Evolutionary conservation across 2,888 invertebrate genomes (phyloP), one percentile per base, ranked within the genome.

Genomic region (Clunio marinus): DNA sequence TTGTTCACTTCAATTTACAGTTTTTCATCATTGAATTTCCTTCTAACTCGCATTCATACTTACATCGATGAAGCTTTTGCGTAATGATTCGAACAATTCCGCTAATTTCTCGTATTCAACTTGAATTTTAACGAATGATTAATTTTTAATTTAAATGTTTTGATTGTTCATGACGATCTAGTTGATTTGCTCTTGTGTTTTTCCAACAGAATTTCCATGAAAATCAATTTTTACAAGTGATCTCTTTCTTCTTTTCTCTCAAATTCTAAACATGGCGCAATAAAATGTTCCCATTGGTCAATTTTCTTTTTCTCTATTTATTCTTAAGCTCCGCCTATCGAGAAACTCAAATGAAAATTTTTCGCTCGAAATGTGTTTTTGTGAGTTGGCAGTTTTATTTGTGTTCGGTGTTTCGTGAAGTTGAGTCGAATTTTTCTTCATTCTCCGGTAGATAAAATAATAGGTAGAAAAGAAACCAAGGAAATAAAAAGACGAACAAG

Each of bases 311-410:
- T n/a, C 41, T 41, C 15, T 7, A 4, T 51, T 20, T 8, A n/a
- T n/a, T n/a, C n/a, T n/a, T n/a, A n/a, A n/a, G 51, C 51, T 51
- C 51, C 51, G 5, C 51, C 51, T 51, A 15, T 8, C 3, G 3
- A 41, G 10, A 51, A 51, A 20, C 51, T 51, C 51, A 17, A n/a
- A 17, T 20, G 17, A 17, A 4, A 17, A 22, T 17, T 51, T 51
- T 17, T 4, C 8, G 2, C 17, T 51, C 20, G 17, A 17, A 22
- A 41, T n/a, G 41, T 4, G n/a, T 51, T 51, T 51, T 17, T 3
- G 41, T 51, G 2, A 15, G 51, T 10, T 51, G 51, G 51, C 51
- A 13, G 15, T 41, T 51, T 51, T 51, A 51, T 51, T 51, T 51
- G 51, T 51, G 8, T 22, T 17, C 22, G 2, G 51, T 17, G 17